These are phyloP conservation scores for Synergus umbraculus DNA, from an alignment of 2,888 invertebrate species.

Conservation along the genomic window DNA sequence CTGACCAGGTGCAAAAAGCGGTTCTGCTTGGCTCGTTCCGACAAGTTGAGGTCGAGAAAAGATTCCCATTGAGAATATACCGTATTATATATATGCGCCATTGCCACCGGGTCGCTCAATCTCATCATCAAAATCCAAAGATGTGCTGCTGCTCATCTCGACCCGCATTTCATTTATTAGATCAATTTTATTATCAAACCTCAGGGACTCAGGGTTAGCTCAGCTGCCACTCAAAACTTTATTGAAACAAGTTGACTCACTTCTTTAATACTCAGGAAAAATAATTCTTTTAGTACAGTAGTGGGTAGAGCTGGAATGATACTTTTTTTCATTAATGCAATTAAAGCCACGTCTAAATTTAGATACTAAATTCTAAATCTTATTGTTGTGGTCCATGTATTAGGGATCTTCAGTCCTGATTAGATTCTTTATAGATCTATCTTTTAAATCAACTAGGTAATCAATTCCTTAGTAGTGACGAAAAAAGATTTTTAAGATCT, in stretches of 20 bases:
- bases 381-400: too few relatives aligned
- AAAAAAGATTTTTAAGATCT: too few relatives aligned
- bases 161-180: slow-evolving; percentile 37
- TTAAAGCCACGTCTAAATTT: too few relatives aligned
- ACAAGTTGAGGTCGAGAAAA: background rate
- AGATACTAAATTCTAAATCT: too few relatives aligned
- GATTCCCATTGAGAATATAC: slow-evolving; percentile 7
- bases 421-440: too few relatives aligned
- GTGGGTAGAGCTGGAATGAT: background rate
- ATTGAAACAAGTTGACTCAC: slow-evolving; percentile 22
- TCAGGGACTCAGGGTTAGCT: background rate
- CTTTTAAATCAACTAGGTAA: too few relatives aligned
- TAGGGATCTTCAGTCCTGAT: too few relatives aligned
- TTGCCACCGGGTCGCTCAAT: background rate
- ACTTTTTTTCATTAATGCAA: background rate
- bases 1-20: slow-evolving; percentile 31
- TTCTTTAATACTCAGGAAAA: background rate
- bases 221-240: background rate
- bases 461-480: too few relatives aligned
- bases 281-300: background rate
- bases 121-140: slow-evolving; percentile 19
- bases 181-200: slow-evolving; percentile 19
- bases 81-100: too few relatives aligned
- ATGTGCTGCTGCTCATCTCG: background rate
- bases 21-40: slow-evolving; percentile 13